Evolutionary conservation across 2,888 invertebrate species (phyloP).

Genomic region (Hylaea fasciaria): DNA sequence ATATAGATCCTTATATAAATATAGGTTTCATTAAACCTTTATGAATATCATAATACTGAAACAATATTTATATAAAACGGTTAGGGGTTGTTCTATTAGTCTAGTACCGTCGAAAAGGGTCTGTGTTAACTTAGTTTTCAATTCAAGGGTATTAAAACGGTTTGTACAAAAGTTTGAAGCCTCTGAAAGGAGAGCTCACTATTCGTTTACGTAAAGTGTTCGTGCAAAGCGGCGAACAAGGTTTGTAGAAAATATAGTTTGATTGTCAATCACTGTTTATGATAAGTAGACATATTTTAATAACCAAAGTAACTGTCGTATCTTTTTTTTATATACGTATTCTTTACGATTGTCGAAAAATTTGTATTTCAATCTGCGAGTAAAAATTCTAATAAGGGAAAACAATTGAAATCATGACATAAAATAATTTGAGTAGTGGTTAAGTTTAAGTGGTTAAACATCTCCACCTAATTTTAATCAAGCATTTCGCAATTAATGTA

Average conservation of each 20-base stretch:
- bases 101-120: conserved; percentile 2
- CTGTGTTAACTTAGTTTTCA: conserved; percentile 8
- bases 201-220: not conserved
- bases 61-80: conserved; percentile 1
- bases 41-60: not conserved
- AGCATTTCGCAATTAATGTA: not conserved
- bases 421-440: no score
- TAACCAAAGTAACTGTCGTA: no score
- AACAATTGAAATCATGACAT: no score
- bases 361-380: no score
- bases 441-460: no score
- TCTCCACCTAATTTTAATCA: not conserved
- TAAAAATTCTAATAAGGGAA: no score
- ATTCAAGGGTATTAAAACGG: conserved; percentile 8
- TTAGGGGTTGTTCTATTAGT: conserved; percentile 8
- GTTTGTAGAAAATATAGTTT: no score
- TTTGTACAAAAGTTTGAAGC: conserved; percentile 5
- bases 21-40: not conserved
- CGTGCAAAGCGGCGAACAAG: not conserved
- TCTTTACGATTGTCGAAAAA: no score
- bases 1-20: not conserved
- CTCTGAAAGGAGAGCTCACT: not conserved
- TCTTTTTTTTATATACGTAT: no score
- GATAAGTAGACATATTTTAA: no score
- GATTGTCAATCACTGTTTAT: no score